Percentiles rank a stretch among this genome's conserved stretches.
These are phyloP conservation scores for Drosophila pandora DNA, from an alignment of 1,140 invertebrate species.

Conservation along the genomic window DNA sequence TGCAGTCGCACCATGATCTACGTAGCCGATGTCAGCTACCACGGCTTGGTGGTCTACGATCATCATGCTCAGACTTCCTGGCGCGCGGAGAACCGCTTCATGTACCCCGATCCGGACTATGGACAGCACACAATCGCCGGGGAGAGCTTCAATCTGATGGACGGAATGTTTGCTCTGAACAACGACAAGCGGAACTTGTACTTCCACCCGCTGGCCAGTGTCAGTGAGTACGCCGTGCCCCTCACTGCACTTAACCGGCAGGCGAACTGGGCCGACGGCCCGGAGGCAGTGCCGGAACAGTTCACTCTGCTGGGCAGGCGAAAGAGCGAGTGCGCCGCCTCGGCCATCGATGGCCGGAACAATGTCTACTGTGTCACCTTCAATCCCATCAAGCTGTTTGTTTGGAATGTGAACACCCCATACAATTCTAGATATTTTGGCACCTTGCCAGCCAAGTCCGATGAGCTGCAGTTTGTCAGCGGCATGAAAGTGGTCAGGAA, in stretches of 20 bases:
- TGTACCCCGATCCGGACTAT: conserved; percentile 88
- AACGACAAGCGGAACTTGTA: conserved; percentile 87
- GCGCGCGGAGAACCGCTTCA: conserved; percentile 88
- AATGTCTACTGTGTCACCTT: conserved; percentile 86
- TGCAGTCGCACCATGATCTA: conserved; percentile 89
- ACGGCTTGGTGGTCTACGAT: conserved; percentile 89
- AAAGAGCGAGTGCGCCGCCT: conserved; percentile 84
- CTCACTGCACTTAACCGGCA: conserved; percentile 87
- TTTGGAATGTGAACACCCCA: conserved; percentile 85
- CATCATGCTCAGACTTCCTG: conserved; percentile 86
- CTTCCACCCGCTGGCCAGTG: conserved; percentile 90
- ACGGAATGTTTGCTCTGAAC: conserved; percentile 88
- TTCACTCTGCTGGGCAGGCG: conserved; percentile 66
- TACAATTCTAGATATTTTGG: conserved; percentile 79
- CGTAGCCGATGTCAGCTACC: conserved; percentile 89
- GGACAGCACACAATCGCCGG: conserved; percentile 88
- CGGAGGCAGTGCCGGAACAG: conserved; percentile 68
- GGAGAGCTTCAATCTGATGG: conserved; percentile 85
- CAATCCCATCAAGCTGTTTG: conserved; percentile 85
- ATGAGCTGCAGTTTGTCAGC: conserved; percentile 87
- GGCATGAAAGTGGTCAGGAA: conserved; percentile 88
- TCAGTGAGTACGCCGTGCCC: conserved; percentile 88
- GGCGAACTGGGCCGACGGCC: conserved; percentile 83
- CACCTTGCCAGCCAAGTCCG: conserved; percentile 83
- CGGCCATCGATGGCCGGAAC: conserved; percentile 85